Percentiles rank a stretch among this genome's conserved stretches.
These are phyloP conservation scores for Sericinus montela DNA, from an alignment of 2,888 invertebrate species.

Conservation along the genomic window DNA sequence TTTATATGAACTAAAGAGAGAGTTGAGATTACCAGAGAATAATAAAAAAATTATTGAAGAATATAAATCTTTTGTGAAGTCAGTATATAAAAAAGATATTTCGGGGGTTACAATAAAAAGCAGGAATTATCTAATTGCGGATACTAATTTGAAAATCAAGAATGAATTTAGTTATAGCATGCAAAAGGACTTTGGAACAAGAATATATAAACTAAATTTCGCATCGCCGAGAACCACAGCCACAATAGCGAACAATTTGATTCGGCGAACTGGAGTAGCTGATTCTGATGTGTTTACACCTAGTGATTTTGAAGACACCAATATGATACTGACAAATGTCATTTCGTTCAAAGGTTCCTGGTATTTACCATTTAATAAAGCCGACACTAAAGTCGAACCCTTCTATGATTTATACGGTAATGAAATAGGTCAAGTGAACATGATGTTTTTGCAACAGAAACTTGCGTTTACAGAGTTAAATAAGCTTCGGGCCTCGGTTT, in stretches of 20 bases:
- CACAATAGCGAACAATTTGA: constrained; percentile 47
- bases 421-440: constrained; percentile 77
- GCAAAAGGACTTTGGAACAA: constrained; percentile 48
- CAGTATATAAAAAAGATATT: constrained; percentile 41
- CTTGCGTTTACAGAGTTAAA: constrained; percentile 77
- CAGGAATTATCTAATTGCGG: constrained; percentile 57
- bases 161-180: constrained; percentile 32
- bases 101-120: constrained; percentile 48
- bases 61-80: constrained; percentile 39
- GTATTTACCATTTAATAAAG: constrained; percentile 80
- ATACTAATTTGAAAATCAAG: constrained; percentile 42
- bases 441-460: constrained; percentile 83
- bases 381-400: constrained; percentile 68
- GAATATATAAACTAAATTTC: constrained; percentile 48
- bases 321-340: constrained; percentile 82
- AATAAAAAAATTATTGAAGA: constrained; percentile 36
- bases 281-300: constrained; percentile 54
- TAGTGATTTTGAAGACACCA: constrained; percentile 74
- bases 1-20: constrained; percentile 41
- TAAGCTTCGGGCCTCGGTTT: constrained; percentile 74
- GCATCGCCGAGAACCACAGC: constrained; percentile 42
- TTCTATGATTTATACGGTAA: constrained; percentile 79
- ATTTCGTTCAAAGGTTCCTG: constrained; percentile 85
- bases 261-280: constrained; percentile 46
- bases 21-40: constrained; percentile 51